Percentiles rank a stretch among this genome's conserved stretches.
Conservation (phyloP, 2,797 vertebrate species). For the Megaceryle alcyon region DNA sequence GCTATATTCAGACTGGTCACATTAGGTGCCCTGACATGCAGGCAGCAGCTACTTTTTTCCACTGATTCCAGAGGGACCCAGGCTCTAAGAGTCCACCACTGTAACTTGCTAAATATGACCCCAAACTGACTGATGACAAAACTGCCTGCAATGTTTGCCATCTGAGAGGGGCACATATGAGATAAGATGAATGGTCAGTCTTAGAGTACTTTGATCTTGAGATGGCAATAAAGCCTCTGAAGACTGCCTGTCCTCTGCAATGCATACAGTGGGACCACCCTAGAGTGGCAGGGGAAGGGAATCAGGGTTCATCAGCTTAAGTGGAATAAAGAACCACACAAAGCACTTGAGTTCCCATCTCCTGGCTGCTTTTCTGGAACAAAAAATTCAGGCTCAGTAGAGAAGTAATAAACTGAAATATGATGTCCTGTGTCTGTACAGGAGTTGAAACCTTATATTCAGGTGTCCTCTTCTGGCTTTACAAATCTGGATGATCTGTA, state of each 20-base stretch:
- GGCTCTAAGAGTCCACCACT: neutral
- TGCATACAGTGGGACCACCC: neutral
- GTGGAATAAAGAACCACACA: neutral
- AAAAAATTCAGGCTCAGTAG: neutral
- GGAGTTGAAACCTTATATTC: neutral
- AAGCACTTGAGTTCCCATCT: neutral
- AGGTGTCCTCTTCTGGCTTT: neutral
- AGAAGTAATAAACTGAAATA: neutral
- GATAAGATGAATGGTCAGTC: neutral
- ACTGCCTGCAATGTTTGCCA: neutral
- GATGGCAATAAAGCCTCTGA: neutral
- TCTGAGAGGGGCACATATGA: neutral
- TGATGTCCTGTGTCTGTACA: neutral
- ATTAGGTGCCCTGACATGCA: neutral
- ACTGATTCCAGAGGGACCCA: neutral
- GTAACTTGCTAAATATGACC: neutral
- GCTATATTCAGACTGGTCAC: neutral
- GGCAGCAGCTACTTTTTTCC: neutral
- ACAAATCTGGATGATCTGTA: neutral
- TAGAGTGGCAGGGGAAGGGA: neutral
- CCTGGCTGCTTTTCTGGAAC: neutral
- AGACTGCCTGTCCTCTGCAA: neutral
- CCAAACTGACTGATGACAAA: neutral
- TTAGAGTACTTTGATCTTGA: neutral
- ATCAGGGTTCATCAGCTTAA: neutral